phyloP scores from a whole-genome alignment of 2,888 invertebrate species.

The Strigamia maritima region DNA sequence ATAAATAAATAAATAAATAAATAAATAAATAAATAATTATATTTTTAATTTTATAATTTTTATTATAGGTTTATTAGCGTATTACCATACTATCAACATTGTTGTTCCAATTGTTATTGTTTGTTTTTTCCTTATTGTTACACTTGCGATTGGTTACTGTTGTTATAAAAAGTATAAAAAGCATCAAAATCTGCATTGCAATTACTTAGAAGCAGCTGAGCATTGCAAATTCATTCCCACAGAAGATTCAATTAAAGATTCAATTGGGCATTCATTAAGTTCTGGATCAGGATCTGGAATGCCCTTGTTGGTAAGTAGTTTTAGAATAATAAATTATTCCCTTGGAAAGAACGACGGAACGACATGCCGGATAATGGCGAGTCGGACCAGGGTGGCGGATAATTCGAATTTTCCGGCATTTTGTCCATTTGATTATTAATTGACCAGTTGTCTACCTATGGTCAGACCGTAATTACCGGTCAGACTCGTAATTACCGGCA shows the following conservation, averaged over 20 bases:
- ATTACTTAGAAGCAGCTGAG: constrained; percentile 58
- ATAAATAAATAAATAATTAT: too few relatives aligned
- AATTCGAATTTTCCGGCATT: too few relatives aligned
- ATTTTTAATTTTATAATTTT: neutral
- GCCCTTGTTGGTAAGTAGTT: constrained; percentile 50
- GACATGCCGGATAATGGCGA: too few relatives aligned
- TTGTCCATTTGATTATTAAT: too few relatives aligned
- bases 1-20: too few relatives aligned
- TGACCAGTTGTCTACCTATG: too few relatives aligned
- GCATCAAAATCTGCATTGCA: constrained; percentile 60
- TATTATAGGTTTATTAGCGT: neutral
- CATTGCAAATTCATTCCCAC: constrained; percentile 54
- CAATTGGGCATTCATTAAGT: constrained; percentile 62
- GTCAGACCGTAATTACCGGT: too few relatives aligned
- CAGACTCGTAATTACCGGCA: too few relatives aligned
- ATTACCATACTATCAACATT: neutral
- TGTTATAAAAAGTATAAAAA: constrained; percentile 50
- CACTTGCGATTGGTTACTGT: neutral
- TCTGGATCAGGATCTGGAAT: constrained; percentile 56
- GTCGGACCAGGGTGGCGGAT: too few relatives aligned
- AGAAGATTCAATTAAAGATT: constrained; percentile 61
- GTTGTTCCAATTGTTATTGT: neutral
- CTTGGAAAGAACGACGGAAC: too few relatives aligned
- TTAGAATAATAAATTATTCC: too few relatives aligned
- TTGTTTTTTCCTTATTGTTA: neutral